Percentiles rank a stretch among this genome's conserved stretches.
Evolutionary conservation across 2,113 vertebrate genomes (phyloP).

Genomic region (Lophotis ruficrista): DNA sequence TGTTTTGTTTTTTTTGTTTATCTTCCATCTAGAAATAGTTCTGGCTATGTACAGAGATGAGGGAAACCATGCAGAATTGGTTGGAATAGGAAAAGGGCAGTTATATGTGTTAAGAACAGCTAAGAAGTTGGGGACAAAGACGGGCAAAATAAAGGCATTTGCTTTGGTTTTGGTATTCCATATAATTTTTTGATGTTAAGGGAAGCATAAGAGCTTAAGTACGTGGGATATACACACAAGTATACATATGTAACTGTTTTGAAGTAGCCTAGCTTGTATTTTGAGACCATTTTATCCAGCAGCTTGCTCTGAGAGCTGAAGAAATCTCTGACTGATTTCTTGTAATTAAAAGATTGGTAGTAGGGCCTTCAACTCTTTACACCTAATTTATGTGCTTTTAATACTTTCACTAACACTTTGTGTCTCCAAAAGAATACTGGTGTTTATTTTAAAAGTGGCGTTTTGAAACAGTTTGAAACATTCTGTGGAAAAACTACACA

Average conservation of each 20-base stretch:
- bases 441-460: constrained; percentile 23
- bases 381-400: constrained; percentile 50
- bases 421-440: background rate
- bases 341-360: constrained; percentile 47
- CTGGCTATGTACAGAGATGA: background rate
- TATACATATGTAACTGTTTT: background rate
- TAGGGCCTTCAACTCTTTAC: constrained; percentile 34
- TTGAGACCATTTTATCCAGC: constrained; percentile 23
- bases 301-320: constrained; percentile 7
- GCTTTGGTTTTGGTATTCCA: background rate
- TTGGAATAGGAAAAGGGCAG: background rate
- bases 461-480: constrained; percentile 10
- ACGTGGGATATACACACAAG: background rate
- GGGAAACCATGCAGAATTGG: background rate
- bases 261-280: background rate
- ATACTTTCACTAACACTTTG: constrained; percentile 33
- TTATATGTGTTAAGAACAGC: background rate
- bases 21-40: background rate
- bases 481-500: background rate
- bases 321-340: constrained; percentile 25
- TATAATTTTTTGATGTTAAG: background rate
- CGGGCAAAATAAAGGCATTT: background rate
- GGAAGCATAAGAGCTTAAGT: background rate
- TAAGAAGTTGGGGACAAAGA: background rate
- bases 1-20: background rate